These are phyloP conservation scores for Entomobrya multifasciata DNA, from an alignment of 2,888 invertebrate genomes.

Conservation along the genomic window DNA sequence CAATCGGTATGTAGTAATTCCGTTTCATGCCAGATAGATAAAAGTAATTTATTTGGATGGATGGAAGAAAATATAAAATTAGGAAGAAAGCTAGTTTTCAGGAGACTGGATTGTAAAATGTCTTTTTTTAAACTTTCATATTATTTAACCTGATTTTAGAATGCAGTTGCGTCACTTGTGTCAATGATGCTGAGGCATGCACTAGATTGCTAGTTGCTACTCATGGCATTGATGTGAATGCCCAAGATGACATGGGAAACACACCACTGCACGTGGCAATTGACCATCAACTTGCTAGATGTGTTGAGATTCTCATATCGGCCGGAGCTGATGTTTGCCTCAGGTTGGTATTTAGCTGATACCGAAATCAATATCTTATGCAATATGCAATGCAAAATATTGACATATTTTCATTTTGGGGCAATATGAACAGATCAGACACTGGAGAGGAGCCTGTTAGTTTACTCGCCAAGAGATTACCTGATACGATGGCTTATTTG, in stretches of 20 bases:
- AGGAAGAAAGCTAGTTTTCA: no score
- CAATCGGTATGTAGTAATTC: conserved; percentile 59
- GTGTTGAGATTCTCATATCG: conserved; percentile 91
- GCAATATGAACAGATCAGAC: conserved; percentile 62
- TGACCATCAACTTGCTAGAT: conserved; percentile 91
- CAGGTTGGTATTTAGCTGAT: not conserved
- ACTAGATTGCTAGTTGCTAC: conserved; percentile 82
- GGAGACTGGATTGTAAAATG: no score
- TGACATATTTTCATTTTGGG: not conserved
- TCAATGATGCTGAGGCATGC: conserved; percentile 73
- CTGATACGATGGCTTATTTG: conserved; percentile 68
- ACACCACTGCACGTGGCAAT: conserved; percentile 93
- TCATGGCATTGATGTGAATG: conserved; percentile 69
- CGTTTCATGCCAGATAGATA: not conserved
- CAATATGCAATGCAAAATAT: not conserved
- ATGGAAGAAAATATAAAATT: conserved; percentile 5
- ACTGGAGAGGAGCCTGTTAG: conserved; percentile 61
- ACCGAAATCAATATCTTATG: not conserved
- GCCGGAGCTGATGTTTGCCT: conserved; percentile 94
- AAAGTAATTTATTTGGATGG: conserved; percentile 10
- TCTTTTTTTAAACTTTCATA: not conserved
- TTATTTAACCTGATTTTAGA: no score
- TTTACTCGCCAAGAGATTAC: conserved; percentile 63
- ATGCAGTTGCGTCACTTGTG: conserved; percentile 74
- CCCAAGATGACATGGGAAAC: conserved; percentile 91